phyloP scores from a whole-genome alignment of 2,888 invertebrate genomes.

The Campaea margaritaria region DNA sequence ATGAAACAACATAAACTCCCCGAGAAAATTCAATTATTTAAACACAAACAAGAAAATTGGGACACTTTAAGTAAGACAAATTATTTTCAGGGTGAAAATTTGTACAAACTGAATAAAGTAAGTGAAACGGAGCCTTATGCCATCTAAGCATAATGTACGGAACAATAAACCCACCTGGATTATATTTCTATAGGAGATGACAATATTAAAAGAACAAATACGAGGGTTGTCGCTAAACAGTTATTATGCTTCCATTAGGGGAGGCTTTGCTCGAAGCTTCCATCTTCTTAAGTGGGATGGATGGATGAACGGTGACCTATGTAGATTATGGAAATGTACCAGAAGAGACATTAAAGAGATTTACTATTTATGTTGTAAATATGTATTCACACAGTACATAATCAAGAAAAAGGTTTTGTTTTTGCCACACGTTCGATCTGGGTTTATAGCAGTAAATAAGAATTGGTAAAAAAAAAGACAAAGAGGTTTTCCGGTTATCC shows the following conservation, averaged over 20 bases:
- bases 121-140: constrained; percentile 29
- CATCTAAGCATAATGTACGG: constrained; percentile 36
- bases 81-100: constrained; percentile 16
- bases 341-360: not conserved
- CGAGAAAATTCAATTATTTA: constrained; percentile 19
- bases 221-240: constrained; percentile 53
- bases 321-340: constrained; percentile 19
- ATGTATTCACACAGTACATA: too few relatives aligned
- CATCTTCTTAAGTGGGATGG: constrained; percentile 46
- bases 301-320: constrained; percentile 39
- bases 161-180: constrained; percentile 35
- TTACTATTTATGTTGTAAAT: not conserved
- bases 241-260: constrained; percentile 69
- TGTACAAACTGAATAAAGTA: constrained; percentile 18
- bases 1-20: constrained; percentile 12
- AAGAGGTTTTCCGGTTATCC: too few relatives aligned
- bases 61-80: constrained; percentile 28
- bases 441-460: too few relatives aligned
- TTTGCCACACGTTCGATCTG: too few relatives aligned
- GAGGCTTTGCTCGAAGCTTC: constrained; percentile 37
- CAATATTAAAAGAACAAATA: constrained; percentile 48
- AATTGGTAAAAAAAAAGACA: too few relatives aligned
- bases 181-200: constrained; percentile 38
- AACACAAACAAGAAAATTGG: constrained; percentile 25
- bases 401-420: too few relatives aligned